A percentile compares a stretch with the other conserved stretches of the same genome.
phyloP scores from a whole-genome alignment of 2,888 invertebrate species.

The Seladonia tumulorum region DNA sequence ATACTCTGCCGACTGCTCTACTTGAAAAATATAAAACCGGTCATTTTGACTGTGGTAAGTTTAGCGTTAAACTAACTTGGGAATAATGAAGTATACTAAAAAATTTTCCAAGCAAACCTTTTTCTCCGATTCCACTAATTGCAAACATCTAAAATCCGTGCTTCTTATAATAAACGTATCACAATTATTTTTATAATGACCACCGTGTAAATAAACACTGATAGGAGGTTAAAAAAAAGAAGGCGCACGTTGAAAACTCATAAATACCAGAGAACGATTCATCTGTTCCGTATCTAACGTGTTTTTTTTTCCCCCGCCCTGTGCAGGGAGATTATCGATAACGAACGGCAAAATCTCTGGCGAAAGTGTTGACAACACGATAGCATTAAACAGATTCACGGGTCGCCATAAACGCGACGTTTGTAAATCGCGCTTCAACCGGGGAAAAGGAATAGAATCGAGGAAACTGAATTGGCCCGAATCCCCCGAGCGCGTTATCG shows the following conservation, averaged over 20 bases:
- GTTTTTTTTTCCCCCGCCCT: slow-evolving; percentile 34
- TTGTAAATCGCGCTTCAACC: slow-evolving; percentile 45
- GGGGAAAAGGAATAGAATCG: slow-evolving; percentile 52
- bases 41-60: too few relatives aligned
- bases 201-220: background rate
- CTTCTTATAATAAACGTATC: too few relatives aligned
- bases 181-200: background rate
- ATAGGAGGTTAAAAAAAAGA: background rate
- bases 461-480: slow-evolving; percentile 72
- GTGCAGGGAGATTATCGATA: slow-evolving; percentile 63
- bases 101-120: too few relatives aligned
- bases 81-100: background rate
- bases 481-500: slow-evolving; percentile 55
- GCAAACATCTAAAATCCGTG: too few relatives aligned
- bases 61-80: too few relatives aligned
- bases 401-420: slow-evolving; percentile 32
- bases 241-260: background rate
- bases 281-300: background rate
- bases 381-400: slow-evolving; percentile 60
- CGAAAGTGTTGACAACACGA: slow-evolving; percentile 57
- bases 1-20: too few relatives aligned
- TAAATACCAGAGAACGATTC: background rate
- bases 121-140: background rate
- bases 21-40: too few relatives aligned
- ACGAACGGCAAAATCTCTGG: slow-evolving; percentile 60